Evolutionary conservation across 2,888 invertebrate genomes (phyloP).

Genomic region (Podabrus alpinus): DNA sequence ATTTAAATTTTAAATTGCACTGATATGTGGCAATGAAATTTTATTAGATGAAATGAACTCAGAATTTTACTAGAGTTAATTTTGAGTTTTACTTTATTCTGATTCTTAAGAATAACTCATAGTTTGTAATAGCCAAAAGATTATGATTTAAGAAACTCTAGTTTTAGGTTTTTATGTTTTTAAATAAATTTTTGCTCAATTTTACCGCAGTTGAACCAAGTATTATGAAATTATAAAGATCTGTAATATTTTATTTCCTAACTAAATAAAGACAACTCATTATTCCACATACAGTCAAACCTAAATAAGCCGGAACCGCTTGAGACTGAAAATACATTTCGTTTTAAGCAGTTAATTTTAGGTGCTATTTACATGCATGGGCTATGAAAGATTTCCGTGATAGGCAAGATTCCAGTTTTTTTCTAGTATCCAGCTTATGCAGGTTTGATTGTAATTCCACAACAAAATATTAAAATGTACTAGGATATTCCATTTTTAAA

Average conservation of each 20-base stretch:
- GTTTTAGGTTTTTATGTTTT: background rate
- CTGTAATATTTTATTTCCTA: background rate
- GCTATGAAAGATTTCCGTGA: no score
- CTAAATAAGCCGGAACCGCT: no score
- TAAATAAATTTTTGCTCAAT: background rate
- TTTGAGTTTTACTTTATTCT: background rate
- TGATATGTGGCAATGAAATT: background rate
- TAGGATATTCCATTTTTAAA: background rate
- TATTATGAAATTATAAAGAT: background rate
- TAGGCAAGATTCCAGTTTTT: no score
- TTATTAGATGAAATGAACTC: background rate
- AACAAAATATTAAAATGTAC: background rate
- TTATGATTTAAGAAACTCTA: background rate
- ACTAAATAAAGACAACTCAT: background rate
- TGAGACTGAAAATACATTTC: no score
- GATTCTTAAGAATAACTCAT: background rate
- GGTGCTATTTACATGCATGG: no score
- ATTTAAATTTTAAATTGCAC: background rate
- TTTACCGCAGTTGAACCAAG: background rate
- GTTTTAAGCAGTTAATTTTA: no score
- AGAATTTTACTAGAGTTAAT: background rate
- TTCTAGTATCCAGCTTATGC: no score
- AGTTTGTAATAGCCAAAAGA: background rate
- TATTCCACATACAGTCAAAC: no score
- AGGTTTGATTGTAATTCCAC: no score